Percentiles rank a stretch among this genome's conserved stretches.
These are phyloP conservation scores for Leptinotarsa defecta DNA, from an alignment of 1,140 invertebrate species.

Conservation along the genomic window DNA sequence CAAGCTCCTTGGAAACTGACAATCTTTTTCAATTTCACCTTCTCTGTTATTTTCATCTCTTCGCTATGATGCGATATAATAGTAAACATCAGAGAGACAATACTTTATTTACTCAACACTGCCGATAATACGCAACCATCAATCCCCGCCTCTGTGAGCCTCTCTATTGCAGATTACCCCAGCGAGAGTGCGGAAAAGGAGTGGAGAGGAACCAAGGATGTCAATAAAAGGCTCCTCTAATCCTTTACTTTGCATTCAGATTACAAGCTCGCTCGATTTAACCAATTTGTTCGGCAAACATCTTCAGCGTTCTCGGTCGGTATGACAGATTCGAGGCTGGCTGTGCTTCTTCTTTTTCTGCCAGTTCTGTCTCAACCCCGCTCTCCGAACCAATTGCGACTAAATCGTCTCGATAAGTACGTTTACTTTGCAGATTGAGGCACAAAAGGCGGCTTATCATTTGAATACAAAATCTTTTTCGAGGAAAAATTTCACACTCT, in stretches of 20 bases:
- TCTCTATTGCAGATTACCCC: conserved; percentile 35
- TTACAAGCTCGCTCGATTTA: conserved; percentile 47
- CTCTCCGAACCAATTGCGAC: conserved; percentile 24
- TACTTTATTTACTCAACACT: too few relatives aligned
- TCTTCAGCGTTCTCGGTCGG: conserved; percentile 32
- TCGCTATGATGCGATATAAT: too few relatives aligned
- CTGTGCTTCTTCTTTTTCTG: conserved; percentile 14
- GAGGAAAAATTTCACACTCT: neutral
- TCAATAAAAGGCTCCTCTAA: conserved; percentile 46
- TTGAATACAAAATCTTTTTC: conserved; percentile 9
- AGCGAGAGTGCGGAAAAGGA: conserved; percentile 32
- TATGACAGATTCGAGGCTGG: conserved; percentile 24
- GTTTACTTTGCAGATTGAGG: conserved; percentile 43
- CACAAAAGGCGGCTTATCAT: conserved; percentile 41
- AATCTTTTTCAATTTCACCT: too few relatives aligned
- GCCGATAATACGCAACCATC: neutral
- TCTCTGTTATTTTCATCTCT: too few relatives aligned
- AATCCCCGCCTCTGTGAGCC: conserved; percentile 1
- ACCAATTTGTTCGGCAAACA: conserved; percentile 48
- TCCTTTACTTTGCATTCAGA: conserved; percentile 49
- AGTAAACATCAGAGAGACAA: too few relatives aligned
- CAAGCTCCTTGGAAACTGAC: too few relatives aligned
- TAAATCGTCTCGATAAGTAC: conserved; percentile 41
- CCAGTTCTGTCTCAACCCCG: conserved; percentile 23
- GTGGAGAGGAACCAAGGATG: conserved; percentile 38